Base-by-base conservation (phyloP, 2,888 invertebrate species). In the Dascillus cervinus region DNA sequence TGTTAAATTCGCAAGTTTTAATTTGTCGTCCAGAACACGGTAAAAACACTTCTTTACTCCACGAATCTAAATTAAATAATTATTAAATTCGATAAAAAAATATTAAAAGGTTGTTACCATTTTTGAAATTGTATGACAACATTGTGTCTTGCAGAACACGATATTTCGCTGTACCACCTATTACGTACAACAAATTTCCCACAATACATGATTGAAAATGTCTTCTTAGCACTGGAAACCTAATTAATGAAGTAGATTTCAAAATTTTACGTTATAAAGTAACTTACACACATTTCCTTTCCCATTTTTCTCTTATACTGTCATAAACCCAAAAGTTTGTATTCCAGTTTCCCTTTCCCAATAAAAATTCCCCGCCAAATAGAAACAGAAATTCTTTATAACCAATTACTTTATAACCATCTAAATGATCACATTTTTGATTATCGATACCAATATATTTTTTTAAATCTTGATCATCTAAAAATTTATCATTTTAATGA, bases 351-450 rank as follows among this genome's bases (percentile, higher is more conserved):
- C 28, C 34, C 41, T 62, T 63, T 62, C 62, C 63, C 11, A 60
- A 40, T 6, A 41, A 65, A 39, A 44, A 52, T 46, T 64, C 60
- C 4, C 65, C 65, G n/a, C 64, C 65, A 37, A 56, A 58, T 15
- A 64, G 37, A 34, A 57, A 55, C 29, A 62, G 42, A 28, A 50
- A 53, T 34, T 57, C 52, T 41, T 60, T 62, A 41, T 62, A 56
- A 2, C 55, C 53, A 4, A 54, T 17, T 3, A 62, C 22, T 28
- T 50, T 46, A 35, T 44, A 58, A 6, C 60, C 62, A 17, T 42
- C 46, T 11, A 60, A 42, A 12, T 45, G 30, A 2, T 26, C 15
- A n/a, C 40, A 42, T 32, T 55, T 51, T 24, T 40, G 40, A 13
- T 41, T 22, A 5, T 41, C 39, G 13, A 50, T 42, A 22, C 10